These are phyloP conservation scores for Aporophyla nigra DNA, from an alignment of 2,888 invertebrate species.

Conservation along the genomic window DNA sequence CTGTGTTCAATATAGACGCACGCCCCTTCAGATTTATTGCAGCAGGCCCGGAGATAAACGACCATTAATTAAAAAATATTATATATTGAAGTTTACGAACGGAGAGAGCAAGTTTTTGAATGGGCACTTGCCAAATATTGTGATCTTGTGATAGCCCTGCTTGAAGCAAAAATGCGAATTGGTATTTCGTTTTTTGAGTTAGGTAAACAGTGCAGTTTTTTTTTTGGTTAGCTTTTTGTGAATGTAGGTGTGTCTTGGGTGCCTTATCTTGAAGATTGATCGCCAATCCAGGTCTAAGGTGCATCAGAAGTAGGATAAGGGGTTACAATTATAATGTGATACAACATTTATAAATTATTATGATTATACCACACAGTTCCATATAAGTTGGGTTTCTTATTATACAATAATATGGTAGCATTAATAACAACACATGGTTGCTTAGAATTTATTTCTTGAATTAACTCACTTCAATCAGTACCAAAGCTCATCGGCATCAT, in stretches of 20 bases:
- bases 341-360: not conserved
- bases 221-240: not conserved
- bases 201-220: conserved; percentile 36
- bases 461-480: not conserved
- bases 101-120: conserved; percentile 52
- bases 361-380: too few species aligned
- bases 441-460: not conserved
- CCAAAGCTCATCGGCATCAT: not conserved
- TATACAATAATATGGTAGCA: too few species aligned
- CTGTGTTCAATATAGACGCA: conserved; percentile 85
- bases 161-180: conserved; percentile 28
- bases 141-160: conserved; percentile 46
- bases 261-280: conserved; percentile 9
- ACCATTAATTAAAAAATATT: conserved; percentile 90
- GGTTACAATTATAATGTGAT: not conserved
- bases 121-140: conserved; percentile 63
- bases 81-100: conserved; percentile 75
- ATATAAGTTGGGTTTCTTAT: too few species aligned
- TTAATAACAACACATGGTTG: not conserved
- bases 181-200: conserved; percentile 3
- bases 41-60: conserved; percentile 87
- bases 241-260: conserved; percentile 8
- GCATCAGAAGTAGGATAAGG: not conserved
- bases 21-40: conserved; percentile 89
- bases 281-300: not conserved